A percentile compares a stretch with the other conserved stretches of the same genome.
Evolutionary conservation across 1,140 invertebrate species (phyloP).

Genomic region (Zophobas atratus): DNA sequence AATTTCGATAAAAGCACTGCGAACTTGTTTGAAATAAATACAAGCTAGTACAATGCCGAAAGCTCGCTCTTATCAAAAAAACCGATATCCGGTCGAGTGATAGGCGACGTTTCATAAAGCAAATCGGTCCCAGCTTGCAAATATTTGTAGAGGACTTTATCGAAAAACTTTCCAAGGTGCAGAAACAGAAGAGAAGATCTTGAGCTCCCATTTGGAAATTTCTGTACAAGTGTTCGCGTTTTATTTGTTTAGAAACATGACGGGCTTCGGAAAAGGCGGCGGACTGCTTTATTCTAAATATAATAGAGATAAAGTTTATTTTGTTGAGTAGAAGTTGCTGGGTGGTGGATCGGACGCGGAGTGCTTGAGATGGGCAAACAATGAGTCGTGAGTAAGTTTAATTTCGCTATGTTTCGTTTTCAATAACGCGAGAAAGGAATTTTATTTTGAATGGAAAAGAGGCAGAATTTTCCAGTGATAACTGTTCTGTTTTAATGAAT

Average conservation of each 20-base stretch:
- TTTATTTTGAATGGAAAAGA: too few species aligned
- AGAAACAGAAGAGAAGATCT: conserved; percentile 19
- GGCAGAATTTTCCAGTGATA: too few species aligned
- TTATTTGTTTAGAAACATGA: conserved; percentile 17
- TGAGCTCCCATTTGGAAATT: conserved; percentile 23
- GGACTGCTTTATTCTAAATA: conserved; percentile 17
- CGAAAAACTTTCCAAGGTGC: conserved; percentile 40
- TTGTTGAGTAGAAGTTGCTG: background rate
- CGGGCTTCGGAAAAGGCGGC: background rate
- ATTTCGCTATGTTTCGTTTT: too few species aligned
- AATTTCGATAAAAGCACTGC: conserved; percentile 19
- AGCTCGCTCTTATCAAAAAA: conserved; percentile 33
- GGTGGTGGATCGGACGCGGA: too few species aligned
- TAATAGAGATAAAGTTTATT: conserved; percentile 32
- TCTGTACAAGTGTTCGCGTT: conserved; percentile 24
- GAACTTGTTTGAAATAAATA: conserved; percentile 6
- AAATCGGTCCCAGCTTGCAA: conserved; percentile 44
- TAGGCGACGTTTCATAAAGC: conserved; percentile 37
- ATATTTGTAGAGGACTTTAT: conserved; percentile 47
- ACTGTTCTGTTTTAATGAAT: too few species aligned
- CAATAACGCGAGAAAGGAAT: too few species aligned
- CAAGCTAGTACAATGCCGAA: background rate
- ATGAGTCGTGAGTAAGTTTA: too few species aligned
- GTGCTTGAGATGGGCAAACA: too few species aligned
- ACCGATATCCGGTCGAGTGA: conserved; percentile 38